Base-by-base conservation (phyloP, 2,113 vertebrate species). In the Coptodon rendalli region DNA sequence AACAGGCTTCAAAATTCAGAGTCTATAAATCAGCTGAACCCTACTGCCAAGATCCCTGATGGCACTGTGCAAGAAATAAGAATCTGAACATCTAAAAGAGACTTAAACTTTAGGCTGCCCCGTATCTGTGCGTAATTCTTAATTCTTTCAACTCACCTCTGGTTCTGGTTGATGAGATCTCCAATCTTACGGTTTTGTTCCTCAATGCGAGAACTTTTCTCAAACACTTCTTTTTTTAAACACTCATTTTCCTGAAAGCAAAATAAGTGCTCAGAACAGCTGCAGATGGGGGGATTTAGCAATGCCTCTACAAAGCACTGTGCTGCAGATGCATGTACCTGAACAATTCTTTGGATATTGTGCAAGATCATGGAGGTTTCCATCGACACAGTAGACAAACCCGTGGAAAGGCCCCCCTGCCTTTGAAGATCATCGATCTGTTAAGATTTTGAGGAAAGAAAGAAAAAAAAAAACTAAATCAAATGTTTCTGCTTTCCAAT, bases 111-210 rank as follows among this genome's bases (percentile, higher is more conserved):
- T 14, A 73, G 66, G 61, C 34, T 13, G 31, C 1, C 2, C 13
- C 1, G 9, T 17, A 0, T 73, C 40, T 17, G 40, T 27, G 38
- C 2, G 2, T 54, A 24, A 52, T 1, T 2, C 36, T 78, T 8
- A 31, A 54, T 14, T 40, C 68, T 50, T 43, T 3, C 3, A 6
- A 85, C 95, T 97, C 94, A 99, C 99, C 97, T 98, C 96, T 99
- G 98, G 94, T 98, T 99, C 61, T 98, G 97, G 88, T 98, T 97
- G 76, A 99, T 98, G 78, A 99, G 91, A 80, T 99, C 98, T 1
- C 98, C 96, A 7, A 99, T 99, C 96, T 99, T 99, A 87, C 95
- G 97, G 87, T 98, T 99, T 94, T 99, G 99, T 89, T 99, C 98
- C 94, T 99, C 98, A 27, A 99, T 97, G 8, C 98, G 97, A 84